A percentile compares a stretch with the other conserved stretches of the same genome.
These are phyloP conservation scores for Pecten maximus DNA, from an alignment of 2,888 invertebrate genomes.

Conservation along the genomic window DNA sequence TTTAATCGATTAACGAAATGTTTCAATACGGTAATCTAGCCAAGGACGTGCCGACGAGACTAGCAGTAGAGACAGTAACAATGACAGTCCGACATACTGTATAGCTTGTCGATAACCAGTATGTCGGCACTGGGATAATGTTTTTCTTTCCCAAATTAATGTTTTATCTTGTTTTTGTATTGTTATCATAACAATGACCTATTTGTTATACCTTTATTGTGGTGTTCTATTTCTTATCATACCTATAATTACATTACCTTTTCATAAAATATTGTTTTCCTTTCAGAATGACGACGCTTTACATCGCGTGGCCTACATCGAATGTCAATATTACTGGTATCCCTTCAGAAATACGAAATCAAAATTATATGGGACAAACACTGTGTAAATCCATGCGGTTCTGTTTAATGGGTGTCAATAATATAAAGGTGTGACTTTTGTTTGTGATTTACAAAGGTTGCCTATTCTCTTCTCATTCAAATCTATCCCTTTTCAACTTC, in stretches of 20 bases:
- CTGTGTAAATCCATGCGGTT: background rate
- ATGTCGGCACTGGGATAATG: background rate
- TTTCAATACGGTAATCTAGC: background rate
- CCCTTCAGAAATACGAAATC: background rate
- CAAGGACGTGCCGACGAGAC: background rate
- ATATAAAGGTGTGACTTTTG: too few relatives aligned
- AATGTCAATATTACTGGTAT: background rate
- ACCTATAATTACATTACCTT: background rate
- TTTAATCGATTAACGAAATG: slow-evolving; percentile 20
- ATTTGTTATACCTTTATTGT: background rate
- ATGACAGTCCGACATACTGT: background rate
- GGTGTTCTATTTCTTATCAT: background rate
- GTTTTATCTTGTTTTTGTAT: slow-evolving; percentile 13
- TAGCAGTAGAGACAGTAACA: background rate
- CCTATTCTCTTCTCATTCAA: too few relatives aligned
- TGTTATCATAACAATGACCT: background rate
- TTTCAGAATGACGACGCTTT: background rate
- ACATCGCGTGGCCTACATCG: background rate
- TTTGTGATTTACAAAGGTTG: too few relatives aligned
- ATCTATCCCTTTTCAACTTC: too few relatives aligned
- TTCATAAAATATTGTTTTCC: background rate
- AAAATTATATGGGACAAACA: background rate
- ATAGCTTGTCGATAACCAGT: background rate
- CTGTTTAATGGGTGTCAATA: background rate
- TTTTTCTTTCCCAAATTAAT: background rate